A percentile compares a stretch with the other conserved stretches of the same genome.
Evolutionary conservation across 2,113 vertebrate species (phyloP).

Genomic region (Phyllostomus hastatus): DNA sequence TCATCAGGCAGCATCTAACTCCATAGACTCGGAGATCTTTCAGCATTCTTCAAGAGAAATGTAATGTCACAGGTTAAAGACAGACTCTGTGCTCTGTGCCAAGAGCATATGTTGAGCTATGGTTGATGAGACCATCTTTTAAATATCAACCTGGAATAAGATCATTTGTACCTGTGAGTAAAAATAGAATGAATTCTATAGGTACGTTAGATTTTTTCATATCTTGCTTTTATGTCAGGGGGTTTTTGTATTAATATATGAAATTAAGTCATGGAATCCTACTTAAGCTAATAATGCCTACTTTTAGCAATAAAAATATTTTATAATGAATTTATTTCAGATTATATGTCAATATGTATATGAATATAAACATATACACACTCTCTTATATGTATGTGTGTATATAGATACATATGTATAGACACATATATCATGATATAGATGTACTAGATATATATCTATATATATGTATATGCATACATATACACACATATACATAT

Average conservation of each 20-base stretch:
- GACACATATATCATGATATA: neutral
- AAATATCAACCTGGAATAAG: neutral
- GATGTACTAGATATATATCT: no score
- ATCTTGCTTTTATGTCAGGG: neutral
- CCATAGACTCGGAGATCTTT: neutral
- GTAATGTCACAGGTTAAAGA: neutral
- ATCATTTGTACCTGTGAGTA: neutral
- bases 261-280: neutral
- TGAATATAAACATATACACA: constrained; percentile 30
- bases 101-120: neutral
- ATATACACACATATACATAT: no score
- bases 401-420: no score
- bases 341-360: neutral
- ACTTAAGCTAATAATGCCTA: neutral
- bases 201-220: neutral
- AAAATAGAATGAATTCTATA: neutral
- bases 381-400: neutral
- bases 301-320: neutral
- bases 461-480: no score
- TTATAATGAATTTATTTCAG: constrained; percentile 13
- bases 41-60: neutral
- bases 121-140: neutral
- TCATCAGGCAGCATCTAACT: neutral
- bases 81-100: neutral
- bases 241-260: neutral